Evolutionary conservation across 2,797 vertebrate species (phyloP).

Genomic region (Brachymystax lenok): DNA sequence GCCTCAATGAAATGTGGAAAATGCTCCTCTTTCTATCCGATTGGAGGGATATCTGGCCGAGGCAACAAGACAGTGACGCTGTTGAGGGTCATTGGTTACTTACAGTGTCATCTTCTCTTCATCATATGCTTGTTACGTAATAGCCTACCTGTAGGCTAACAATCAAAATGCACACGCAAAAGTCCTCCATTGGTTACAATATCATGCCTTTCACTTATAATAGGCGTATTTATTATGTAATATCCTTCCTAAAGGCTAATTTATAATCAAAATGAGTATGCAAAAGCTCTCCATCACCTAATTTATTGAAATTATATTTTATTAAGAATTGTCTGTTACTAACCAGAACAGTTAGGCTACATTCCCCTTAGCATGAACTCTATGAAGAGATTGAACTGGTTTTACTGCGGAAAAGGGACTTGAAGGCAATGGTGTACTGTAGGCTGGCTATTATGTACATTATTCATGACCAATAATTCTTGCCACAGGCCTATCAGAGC

Average conservation of each 20-base stretch:
- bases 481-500: background rate
- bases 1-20: constrained; percentile 23
- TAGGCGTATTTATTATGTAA: too few species aligned
- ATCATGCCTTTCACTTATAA: too few species aligned
- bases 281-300: background rate
- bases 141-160: background rate
- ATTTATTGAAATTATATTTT: background rate
- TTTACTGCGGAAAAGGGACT: constrained; percentile 6
- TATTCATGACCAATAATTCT: constrained; percentile 1
- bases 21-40: constrained; percentile 37
- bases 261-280: background rate
- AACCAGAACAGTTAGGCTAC: background rate
- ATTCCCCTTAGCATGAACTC: background rate
- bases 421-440: background rate
- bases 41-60: constrained; percentile 25
- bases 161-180: too few species aligned
- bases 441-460: background rate
- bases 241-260: background rate
- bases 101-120: background rate
- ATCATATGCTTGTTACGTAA: background rate
- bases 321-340: background rate
- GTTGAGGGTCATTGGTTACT: constrained; percentile 19
- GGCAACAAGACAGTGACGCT: constrained; percentile 29
- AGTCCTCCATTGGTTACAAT: too few species aligned
- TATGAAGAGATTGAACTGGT: background rate